Evolutionary conservation across 2,113 vertebrate species (phyloP).

Genomic region (Corythornis madagascariensis): DNA sequence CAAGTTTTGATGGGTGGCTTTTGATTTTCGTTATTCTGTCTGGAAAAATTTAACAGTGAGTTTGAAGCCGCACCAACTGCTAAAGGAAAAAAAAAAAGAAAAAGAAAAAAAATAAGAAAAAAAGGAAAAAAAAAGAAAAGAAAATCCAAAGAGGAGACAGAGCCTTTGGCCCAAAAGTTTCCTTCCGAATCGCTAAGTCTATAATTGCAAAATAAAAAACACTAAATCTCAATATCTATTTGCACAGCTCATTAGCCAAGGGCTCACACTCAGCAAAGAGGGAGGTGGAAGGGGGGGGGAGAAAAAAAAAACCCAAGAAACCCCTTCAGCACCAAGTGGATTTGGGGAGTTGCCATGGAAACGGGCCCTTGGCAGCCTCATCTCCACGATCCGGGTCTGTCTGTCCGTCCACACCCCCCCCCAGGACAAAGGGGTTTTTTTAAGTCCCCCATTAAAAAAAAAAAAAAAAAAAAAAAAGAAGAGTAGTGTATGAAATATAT

Average conservation of each 20-base stretch:
- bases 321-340: slow-evolving; percentile 22
- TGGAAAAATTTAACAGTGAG: slow-evolving; percentile 19
- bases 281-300: neutral
- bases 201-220: slow-evolving; percentile 68
- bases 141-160: neutral
- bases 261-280: slow-evolving; percentile 68
- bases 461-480: neutral
- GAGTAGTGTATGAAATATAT: neutral
- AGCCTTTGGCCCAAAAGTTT: slow-evolving; percentile 64
- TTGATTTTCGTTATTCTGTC: neutral
- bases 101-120: neutral
- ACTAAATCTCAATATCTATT: slow-evolving; percentile 73
- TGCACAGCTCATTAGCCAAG: slow-evolving; percentile 75
- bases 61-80: neutral
- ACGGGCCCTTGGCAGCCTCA: neutral
- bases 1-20: neutral
- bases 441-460: neutral
- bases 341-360: slow-evolving; percentile 66
- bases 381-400: neutral
- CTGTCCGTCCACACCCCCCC: neutral
- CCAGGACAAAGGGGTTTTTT: neutral
- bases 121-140: neutral
- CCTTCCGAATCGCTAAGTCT: slow-evolving; percentile 61
- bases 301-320: neutral
- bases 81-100: neutral